Base-by-base conservation (phyloP, 2,888 invertebrate genomes). In the Smittia sp. region DNA sequence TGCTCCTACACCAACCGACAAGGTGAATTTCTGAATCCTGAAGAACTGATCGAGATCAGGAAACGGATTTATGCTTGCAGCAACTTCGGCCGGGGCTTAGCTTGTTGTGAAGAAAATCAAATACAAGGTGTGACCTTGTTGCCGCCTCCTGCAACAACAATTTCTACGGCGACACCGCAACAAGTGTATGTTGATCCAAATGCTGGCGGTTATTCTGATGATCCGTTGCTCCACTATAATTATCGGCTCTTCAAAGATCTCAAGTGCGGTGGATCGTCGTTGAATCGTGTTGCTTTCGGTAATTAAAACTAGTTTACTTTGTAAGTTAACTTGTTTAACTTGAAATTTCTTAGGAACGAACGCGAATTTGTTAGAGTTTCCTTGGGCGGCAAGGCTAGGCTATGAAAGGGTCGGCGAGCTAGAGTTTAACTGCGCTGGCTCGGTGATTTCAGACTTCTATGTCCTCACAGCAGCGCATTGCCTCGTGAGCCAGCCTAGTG, bases 401-500 rank as follows among this genome's bases (percentile, higher is more conserved):
- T 73, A 65, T 25, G 25, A 65, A 18, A 32, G 3, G 4, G 3
- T n/a, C 1, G 22, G 22, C 1, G 38, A 24, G 13, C 25, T 22
- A 2, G 4, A 22, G n/a, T 46, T 22, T 41, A 38, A 22, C 6
- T 73, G 73, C 46, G 73, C 39, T 0, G 73, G 65, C 0, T 15
- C 73, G 25, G n/a, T 73, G 7, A 73, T 72, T n/a, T 62, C 72
- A 39, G 41, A 24, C 2, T 63, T 38, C 15, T 63, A 73, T 4
- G 62, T 62, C 7, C 62, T 73, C 2, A 73, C 62, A 3, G 72
- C 72, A 18, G 72, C 62, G 9, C 72, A 73, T 63, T 73, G 72
- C 18, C 13, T 73, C 6, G 2, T 52, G 2, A 11, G n/a, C 9
- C 32, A 22, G 13, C 39, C 67, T 0, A 18, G 4, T 2, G 22